Base-by-base conservation (phyloP, 2,888 invertebrate species). In the Apamea sordens region DNA sequence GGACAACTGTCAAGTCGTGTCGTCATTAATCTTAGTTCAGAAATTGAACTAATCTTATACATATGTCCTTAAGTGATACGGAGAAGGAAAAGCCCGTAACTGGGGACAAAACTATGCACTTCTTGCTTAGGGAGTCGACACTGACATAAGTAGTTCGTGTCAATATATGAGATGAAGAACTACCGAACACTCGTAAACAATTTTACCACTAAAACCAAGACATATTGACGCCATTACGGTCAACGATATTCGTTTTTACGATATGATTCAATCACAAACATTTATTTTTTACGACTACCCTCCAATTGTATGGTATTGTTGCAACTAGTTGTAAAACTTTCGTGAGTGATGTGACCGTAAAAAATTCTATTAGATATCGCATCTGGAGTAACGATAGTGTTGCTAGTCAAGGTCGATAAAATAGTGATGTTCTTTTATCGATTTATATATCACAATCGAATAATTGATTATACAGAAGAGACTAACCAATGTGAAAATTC, bases 261-360 rank as follows among this genome's bases (percentile, higher is more conserved):
- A 76, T 86, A 83, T 69, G 68, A 75, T 74, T 79, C 75, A 80
- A 86, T 76, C 73, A 63, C 24, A 41, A 63, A 76, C 77, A 81
- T 75, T 77, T 65, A 77, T 65, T 84, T 86, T 86, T 86, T 84
- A 80, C 71, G 84, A 28, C 75, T 82, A 69, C 53, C 72, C 74
- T 67, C 65, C 59, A 70, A 84, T 86, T 79, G 78, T 59, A n/a
- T 56, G 65, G 75, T 15, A 76, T 76, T 74, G 69, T 73, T 80
- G 87, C 73, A 76, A 86, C 82, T 73, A 79, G 76, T 75, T 65
- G 74, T 79, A 86, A 80, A 84, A 86, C 72, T 83, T 83, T 76
- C 59, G 56, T 65, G 50, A 75, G 69, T 75, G 77, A 74, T 73
- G 79, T 83, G 74, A 88, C 28, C 77, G 84, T 86, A 88, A 88